These are phyloP conservation scores for Laothoe populi DNA, from an alignment of 2,888 invertebrate genomes.

Conservation along the genomic window DNA sequence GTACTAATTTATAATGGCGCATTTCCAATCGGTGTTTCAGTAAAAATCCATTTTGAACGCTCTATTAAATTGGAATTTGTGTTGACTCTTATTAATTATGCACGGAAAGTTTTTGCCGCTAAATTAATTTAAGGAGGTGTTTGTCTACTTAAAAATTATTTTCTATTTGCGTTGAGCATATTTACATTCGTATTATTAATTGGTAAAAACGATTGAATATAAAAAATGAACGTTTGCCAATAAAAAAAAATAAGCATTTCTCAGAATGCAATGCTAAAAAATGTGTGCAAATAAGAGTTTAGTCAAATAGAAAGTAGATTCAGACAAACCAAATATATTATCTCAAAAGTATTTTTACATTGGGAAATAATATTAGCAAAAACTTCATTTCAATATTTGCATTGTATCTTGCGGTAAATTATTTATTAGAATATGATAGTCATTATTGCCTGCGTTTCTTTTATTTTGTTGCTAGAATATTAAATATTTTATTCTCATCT, in stretches of 20 bases:
- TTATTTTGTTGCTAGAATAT: not conserved
- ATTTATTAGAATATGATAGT: not conserved
- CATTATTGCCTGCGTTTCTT: not conserved
- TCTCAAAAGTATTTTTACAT: conserved; percentile 26
- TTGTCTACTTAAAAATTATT: too few relatives aligned
- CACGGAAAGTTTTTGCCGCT: too few relatives aligned
- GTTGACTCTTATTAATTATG: not conserved
- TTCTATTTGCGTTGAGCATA: too few relatives aligned
- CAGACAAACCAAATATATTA: conserved; percentile 41
- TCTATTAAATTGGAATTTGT: not conserved
- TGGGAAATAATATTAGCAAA: not conserved
- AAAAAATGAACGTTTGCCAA: not conserved
- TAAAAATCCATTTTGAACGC: too few relatives aligned
- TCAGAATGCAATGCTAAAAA: conserved; percentile 46
- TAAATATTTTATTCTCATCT: too few relatives aligned
- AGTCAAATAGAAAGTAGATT: conserved; percentile 59
- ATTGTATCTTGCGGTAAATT: not conserved
- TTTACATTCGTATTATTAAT: too few relatives aligned
- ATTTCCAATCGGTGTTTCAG: too few relatives aligned
- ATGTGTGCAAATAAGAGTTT: conserved; percentile 38
- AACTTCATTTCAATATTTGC: not conserved
- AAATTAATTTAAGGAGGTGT: too few relatives aligned
- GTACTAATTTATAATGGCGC: too few relatives aligned
- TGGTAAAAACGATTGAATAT: too few relatives aligned
- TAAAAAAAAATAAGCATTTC: not conserved